A percentile compares a stretch with the other conserved stretches of the same genome.
These are phyloP conservation scores for Athetis lepigone DNA, from an alignment of 2,888 invertebrate species.

Conservation along the genomic window DNA sequence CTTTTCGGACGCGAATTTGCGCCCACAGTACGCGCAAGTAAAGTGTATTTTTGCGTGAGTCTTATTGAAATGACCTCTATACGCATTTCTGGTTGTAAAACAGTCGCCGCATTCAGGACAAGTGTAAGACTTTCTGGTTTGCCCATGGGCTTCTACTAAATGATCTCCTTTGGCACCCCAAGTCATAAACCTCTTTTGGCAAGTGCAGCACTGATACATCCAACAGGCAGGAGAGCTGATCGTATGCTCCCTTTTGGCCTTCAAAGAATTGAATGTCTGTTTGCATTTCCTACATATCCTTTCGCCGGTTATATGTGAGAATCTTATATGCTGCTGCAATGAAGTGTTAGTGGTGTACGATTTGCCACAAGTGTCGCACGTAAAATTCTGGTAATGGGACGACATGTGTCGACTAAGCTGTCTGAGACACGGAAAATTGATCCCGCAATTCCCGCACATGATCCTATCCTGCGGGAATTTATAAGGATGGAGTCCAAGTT, in stretches of 20 bases:
- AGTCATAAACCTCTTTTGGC: conserved; percentile 78
- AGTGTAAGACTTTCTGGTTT: conserved; percentile 69
- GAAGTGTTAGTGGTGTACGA: conserved; percentile 79
- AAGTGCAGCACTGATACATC: conserved; percentile 79
- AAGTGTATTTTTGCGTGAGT: conserved; percentile 80
- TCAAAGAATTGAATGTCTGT: conserved; percentile 72
- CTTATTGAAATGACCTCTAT: conserved; percentile 77
- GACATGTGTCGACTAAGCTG: conserved; percentile 82
- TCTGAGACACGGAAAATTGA: conserved; percentile 75
- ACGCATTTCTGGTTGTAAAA: conserved; percentile 76
- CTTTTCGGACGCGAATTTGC: conserved; percentile 77
- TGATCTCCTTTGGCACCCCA: conserved; percentile 78
- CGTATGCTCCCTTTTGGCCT: conserved; percentile 76
- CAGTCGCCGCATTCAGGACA: conserved; percentile 80
- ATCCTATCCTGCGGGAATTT: conserved; percentile 76
- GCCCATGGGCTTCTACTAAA: conserved; percentile 74
- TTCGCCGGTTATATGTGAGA: conserved; percentile 73
- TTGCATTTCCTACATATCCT: conserved; percentile 81
- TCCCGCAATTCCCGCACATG: conserved; percentile 76
- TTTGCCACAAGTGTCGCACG: conserved; percentile 84
- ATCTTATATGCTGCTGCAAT: conserved; percentile 77
- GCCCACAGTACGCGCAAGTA: conserved; percentile 78
- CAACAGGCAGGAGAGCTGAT: conserved; percentile 75
- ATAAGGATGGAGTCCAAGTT: conserved; percentile 82
- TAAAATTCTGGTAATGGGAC: conserved; percentile 79